Evolutionary conservation across 2,113 vertebrate genomes (phyloP).

Genomic region (Maylandia zebra): DNA sequence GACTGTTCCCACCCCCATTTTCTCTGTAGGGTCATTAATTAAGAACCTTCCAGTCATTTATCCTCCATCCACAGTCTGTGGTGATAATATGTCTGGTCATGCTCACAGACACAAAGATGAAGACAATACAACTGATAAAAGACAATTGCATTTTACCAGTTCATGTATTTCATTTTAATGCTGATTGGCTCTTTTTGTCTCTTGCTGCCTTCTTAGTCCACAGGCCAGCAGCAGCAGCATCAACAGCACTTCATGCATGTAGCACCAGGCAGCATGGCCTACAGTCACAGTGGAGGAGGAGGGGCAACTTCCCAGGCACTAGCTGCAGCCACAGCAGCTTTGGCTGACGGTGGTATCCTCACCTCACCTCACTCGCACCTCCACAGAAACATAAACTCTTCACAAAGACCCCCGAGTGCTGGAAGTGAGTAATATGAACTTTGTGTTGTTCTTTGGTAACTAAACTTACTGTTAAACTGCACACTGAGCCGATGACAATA

Average conservation of each 20-base stretch:
- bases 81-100: fast-evolving
- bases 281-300: constrained; percentile 66
- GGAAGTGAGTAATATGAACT: constrained; percentile 46
- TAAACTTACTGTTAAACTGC: background rate
- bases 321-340: constrained; percentile 75
- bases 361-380: constrained; percentile 77
- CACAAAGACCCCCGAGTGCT: constrained; percentile 81
- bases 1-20: background rate
- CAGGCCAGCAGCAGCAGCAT: constrained; percentile 70
- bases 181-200: background rate
- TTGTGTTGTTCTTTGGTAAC: background rate
- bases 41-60: background rate
- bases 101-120: background rate
- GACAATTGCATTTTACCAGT: background rate
- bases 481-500: background rate
- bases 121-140: background rate
- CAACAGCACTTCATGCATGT: constrained; percentile 85
- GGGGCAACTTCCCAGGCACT: constrained; percentile 73
- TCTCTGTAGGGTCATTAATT: background rate
- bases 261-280: constrained; percentile 76
- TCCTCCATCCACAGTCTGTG: background rate
- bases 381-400: constrained; percentile 79
- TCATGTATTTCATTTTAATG: background rate
- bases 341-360: constrained; percentile 80
- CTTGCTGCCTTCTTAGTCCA: constrained; percentile 60